Conservation (phyloP, 2,888 invertebrate species). For the Phymatocera aterrima region DNA sequence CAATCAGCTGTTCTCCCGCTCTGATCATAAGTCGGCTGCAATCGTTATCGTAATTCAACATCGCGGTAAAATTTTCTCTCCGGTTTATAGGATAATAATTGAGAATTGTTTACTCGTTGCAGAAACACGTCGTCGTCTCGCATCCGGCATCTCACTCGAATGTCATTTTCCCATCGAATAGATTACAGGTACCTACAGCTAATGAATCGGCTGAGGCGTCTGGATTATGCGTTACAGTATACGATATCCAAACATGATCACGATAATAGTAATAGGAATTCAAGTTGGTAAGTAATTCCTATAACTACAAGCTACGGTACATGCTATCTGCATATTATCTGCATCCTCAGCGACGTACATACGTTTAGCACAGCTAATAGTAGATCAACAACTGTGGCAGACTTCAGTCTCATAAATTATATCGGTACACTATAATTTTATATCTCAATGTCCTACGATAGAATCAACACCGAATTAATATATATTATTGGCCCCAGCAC, state of each 20-base stretch:
- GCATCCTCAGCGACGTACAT: conserved; percentile 32
- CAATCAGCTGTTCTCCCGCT: no score
- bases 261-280: conserved; percentile 41
- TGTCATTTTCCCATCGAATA: not conserved
- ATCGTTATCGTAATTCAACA: no score
- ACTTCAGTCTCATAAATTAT: conserved; percentile 53
- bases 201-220: conserved; percentile 13
- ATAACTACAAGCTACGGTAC: no score
- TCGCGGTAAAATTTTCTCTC: no score
- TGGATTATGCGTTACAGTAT: no score
- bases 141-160: not conserved
- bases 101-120: not conserved
- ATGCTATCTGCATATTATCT: conserved; percentile 44
- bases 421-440: conserved; percentile 54
- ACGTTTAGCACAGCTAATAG: no score
- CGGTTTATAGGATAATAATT: not conserved
- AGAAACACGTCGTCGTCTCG: not conserved
- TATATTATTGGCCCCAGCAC: conserved; percentile 69
- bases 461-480: conserved; percentile 61
- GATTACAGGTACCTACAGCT: not conserved
- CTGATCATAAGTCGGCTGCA: not conserved
- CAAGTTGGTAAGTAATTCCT: conserved; percentile 10
- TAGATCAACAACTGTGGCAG: conserved; percentile 55
- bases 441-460: conserved; percentile 55
- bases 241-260: conserved; percentile 22